Conservation (phyloP, 2,113 vertebrate genomes). For the Siniperca chuatsi region DNA sequence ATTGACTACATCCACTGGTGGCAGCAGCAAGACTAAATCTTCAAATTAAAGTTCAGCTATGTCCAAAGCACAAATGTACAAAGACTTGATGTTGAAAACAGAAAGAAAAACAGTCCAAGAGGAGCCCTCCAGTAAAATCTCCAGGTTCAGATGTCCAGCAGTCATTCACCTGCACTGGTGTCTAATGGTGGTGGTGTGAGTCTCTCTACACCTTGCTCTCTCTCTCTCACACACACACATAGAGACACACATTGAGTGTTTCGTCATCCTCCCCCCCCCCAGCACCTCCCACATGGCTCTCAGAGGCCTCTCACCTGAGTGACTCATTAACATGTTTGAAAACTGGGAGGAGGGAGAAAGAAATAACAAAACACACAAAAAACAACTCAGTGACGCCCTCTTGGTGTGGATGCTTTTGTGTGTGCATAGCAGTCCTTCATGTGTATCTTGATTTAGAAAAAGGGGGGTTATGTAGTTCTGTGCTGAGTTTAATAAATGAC, state of each 20-base stretch:
- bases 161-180: constrained; percentile 52
- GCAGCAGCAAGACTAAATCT: not conserved
- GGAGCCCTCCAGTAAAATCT: constrained; percentile 14
- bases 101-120: not conserved
- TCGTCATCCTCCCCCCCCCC: constrained; percentile 17
- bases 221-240: constrained; percentile 33
- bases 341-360: constrained; percentile 27
- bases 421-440: not conserved
- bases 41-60: not conserved
- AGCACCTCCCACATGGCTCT: constrained; percentile 54
- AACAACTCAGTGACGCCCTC: not conserved
- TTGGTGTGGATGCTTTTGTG: not conserved
- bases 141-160: constrained; percentile 45
- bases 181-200: constrained; percentile 30
- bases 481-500: not conserved
- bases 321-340: constrained; percentile 57
- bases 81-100: not conserved
- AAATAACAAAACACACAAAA: not conserved
- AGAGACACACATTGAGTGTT: constrained; percentile 23
- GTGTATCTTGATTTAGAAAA: not conserved
- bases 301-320: constrained; percentile 38
- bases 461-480: not conserved
- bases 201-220: constrained; percentile 15
- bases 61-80: not conserved
- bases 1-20: not conserved